Evolutionary conservation across 2,888 invertebrate genomes (phyloP), one percentile per base, ranked within the genome.

Genomic region (Rotaria macrura): DNA sequence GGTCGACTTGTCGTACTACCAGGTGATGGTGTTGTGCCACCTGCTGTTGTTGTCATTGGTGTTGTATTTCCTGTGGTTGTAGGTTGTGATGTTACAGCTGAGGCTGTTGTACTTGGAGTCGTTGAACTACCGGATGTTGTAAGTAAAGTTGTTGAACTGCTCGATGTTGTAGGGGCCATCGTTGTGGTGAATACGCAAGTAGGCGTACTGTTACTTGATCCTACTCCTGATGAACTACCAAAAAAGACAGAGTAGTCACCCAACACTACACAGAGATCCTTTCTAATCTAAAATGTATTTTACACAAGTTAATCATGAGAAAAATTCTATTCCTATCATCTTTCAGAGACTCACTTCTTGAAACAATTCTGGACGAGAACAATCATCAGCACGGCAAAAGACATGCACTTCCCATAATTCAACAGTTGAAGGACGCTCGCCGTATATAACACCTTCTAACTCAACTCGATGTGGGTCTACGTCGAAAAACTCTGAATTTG

Each of bases 321-420:
- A 34, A 38, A 65, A 20, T 29, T 1, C 47, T 47, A 4, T 47
- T 9, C 1, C 7, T 34, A n/a, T n/a, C n/a, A n/a, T 29, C 6
- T 34, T 17, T 29, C 1, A 34, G 9, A 38, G 1, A 65, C 25
- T 40, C 23, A 79, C 43, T 43, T 79, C 79, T 12, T 43, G 6
- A 17, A 79, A 79, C 9, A 79, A 6, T 40, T 43, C 43, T 14
- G 43, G 40, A 12, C 79, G 79, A 25, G 43, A 43, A 43, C 79
- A 79, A 79, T 79, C 79, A 79, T 79, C 43, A 43, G 43, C 79
- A 40, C 43, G 79, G 17, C 79, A 79, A 38, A 79, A 79, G 10
- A 79, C 4, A 79, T 79, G 43, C 25, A 79, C 34, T 79, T 79
- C 79, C 79, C 79, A 79, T 43, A 79, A 43, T 43, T 79, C 79